Evolutionary conservation across 2,888 invertebrate genomes (phyloP).

Genomic region (Parapristionchus giblindavisi): DNA sequence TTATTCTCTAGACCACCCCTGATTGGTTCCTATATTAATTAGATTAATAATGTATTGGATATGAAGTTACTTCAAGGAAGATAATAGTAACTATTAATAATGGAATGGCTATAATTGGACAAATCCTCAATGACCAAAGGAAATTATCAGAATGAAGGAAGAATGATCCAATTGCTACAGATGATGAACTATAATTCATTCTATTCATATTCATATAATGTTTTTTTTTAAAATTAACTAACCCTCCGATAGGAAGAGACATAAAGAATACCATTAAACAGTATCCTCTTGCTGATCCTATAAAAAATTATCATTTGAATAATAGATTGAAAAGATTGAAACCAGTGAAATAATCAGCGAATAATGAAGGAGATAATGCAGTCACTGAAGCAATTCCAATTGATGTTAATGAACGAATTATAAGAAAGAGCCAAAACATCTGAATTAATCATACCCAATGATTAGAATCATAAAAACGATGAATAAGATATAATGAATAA

Average conservation of each 20-base stretch:
- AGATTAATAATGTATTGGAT: neutral
- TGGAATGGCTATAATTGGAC: constrained; percentile 8
- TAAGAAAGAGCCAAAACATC: constrained; percentile 36
- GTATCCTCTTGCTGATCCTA: neutral
- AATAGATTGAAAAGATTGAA: too few relatives aligned
- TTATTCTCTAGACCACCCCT: neutral
- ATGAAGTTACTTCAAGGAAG: constrained; percentile 15
- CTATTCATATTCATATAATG: neutral
- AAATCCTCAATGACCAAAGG: constrained; percentile 6
- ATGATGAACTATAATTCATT: neutral
- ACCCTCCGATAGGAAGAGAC: constrained; percentile 11
- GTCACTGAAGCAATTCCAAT: constrained; percentile 5
- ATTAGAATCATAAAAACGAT: too few relatives aligned
- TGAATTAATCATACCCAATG: neutral
- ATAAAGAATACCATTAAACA: constrained; percentile 19
- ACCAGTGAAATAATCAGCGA: constrained; percentile 37
- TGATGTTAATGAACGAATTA: constrained; percentile 21
- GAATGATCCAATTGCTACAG: neutral
- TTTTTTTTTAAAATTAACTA: neutral
- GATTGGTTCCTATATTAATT: constrained; percentile 3
- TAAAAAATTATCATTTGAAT: too few relatives aligned
- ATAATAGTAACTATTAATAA: neutral
- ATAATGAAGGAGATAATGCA: constrained; percentile 10
- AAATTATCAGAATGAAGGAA: neutral
- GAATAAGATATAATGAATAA: too few relatives aligned